Percentiles rank a stretch among this genome's conserved stretches.
These are phyloP conservation scores for Acanthisitta chloris DNA, from an alignment of 2,113 vertebrate species.

Conservation along the genomic window DNA sequence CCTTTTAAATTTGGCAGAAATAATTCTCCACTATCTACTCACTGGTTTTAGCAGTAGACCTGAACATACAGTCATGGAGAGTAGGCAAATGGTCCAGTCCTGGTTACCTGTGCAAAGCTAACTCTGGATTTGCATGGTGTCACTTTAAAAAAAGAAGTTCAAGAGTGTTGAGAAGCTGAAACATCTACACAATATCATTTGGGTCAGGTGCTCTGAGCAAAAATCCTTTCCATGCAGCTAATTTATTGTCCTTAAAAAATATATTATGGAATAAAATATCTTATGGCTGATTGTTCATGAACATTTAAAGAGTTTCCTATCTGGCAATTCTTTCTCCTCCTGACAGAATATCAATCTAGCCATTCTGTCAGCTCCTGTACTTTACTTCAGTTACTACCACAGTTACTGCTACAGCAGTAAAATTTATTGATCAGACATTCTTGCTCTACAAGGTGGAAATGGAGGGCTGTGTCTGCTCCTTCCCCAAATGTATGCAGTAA, in stretches of 20 bases:
- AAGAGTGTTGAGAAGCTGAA: background rate
- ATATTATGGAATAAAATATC: background rate
- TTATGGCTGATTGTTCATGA: background rate
- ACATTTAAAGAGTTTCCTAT: background rate
- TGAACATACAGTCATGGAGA: background rate
- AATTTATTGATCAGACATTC: conserved; percentile 4
- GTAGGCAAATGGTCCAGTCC: background rate
- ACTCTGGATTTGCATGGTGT: background rate
- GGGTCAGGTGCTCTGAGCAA: background rate
- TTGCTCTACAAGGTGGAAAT: conserved; percentile 13
- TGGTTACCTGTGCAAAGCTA: background rate
- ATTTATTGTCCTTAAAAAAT: background rate
- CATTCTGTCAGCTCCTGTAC: background rate
- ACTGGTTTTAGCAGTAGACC: background rate
- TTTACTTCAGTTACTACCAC: conserved; percentile 11
- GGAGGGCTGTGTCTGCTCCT: background rate
- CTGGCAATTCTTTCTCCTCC: background rate
- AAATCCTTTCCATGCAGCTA: background rate
- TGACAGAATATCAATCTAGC: background rate
- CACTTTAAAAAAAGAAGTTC: background rate
- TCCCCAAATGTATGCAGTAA: background rate
- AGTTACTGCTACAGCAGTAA: conserved; percentile 5
- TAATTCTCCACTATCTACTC: background rate
- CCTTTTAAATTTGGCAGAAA: background rate
- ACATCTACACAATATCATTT: background rate